phyloP scores from a whole-genome alignment of 2,113 vertebrate species.

The Alethe castanea region DNA sequence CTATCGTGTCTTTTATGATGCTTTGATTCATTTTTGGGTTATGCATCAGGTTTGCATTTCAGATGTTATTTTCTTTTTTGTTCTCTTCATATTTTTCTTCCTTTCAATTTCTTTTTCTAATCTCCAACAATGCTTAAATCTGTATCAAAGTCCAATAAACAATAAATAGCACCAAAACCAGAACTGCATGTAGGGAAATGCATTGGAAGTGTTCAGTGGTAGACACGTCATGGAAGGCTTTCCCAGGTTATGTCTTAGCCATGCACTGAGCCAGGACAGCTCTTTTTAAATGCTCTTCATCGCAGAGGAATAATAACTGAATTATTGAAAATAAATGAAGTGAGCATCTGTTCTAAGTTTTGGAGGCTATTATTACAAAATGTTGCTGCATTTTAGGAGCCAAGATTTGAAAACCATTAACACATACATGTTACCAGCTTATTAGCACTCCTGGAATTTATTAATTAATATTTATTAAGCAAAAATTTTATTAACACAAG shows the following conservation, averaged over 20 bases:
- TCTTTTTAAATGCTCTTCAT: neutral
- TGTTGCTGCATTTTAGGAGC: neutral
- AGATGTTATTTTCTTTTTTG: neutral
- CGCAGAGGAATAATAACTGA: neutral
- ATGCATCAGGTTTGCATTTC: neutral
- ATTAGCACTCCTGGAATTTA: neutral
- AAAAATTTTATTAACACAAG: neutral
- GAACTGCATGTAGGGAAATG: accelerated
- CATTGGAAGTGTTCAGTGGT: neutral
- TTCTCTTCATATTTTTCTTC: neutral
- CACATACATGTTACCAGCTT: neutral
- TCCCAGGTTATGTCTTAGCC: neutral
- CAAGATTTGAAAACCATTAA: neutral
- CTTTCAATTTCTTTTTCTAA: neutral
- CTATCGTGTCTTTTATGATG: neutral
- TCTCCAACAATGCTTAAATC: neutral
- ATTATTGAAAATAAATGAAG: neutral
- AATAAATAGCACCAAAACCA: neutral
- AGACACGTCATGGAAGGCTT: neutral
- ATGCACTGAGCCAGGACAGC: neutral
- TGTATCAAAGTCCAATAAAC: neutral
- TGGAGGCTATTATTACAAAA: neutral
- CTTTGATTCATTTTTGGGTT: neutral
- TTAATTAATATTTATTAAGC: neutral
- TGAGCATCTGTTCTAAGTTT: neutral